Evolutionary conservation across 2,888 invertebrate genomes (phyloP).

Genomic region (Netelia inedita): DNA sequence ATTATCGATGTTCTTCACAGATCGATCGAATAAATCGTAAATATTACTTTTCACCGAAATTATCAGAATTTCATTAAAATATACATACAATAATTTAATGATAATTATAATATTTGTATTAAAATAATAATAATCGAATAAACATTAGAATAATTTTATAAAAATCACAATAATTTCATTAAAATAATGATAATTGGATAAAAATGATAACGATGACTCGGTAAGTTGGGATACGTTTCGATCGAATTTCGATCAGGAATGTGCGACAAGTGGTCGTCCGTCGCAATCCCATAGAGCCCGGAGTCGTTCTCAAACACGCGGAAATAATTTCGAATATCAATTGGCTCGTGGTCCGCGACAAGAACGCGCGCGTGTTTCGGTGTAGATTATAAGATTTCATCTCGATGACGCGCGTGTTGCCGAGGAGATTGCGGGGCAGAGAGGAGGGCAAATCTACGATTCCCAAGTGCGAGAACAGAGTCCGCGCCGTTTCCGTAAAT

Average conservation of each 20-base stretch:
- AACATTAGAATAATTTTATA: neutral
- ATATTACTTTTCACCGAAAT: neutral
- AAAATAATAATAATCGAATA: too few relatives aligned
- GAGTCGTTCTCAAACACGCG: constrained; percentile 31
- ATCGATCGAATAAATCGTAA: neutral
- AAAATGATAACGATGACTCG: too few relatives aligned
- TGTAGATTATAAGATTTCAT: constrained; percentile 40
- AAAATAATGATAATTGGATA: too few relatives aligned
- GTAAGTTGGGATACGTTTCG: neutral
- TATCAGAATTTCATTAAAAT: neutral
- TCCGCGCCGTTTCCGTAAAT: constrained; percentile 62
- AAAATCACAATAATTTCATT: neutral
- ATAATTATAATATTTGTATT: too few relatives aligned
- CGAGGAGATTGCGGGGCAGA: neutral
- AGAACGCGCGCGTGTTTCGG: neutral
- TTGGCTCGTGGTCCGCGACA: constrained; percentile 54
- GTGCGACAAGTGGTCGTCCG: constrained; percentile 5
- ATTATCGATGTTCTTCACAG: neutral
- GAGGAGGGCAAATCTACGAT: constrained; percentile 13
- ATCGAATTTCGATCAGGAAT: neutral
- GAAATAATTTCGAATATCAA: constrained; percentile 55
- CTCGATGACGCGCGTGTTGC: constrained; percentile 40
- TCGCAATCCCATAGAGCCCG: neutral
- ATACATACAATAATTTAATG: neutral
- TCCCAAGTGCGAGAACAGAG: constrained; percentile 13